Evolutionary conservation across 2,113 vertebrate species (phyloP), one percentile per base, ranked within the genome.

Genomic region (Dolichallabes microphthalmus): DNA sequence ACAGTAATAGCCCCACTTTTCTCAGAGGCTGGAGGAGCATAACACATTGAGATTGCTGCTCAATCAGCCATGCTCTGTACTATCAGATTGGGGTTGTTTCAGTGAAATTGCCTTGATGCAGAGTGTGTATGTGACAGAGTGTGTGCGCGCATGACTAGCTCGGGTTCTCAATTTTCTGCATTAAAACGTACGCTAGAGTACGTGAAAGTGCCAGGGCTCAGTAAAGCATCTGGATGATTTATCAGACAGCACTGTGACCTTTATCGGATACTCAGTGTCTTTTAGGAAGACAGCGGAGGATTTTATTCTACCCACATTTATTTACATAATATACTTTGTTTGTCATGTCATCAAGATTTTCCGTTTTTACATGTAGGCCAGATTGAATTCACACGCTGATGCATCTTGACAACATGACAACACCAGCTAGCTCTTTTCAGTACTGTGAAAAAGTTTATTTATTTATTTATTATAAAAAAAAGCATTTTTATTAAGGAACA

Each of bases 161-260:
- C 74, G n/a, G 74, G 13, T 78, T 85, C 52, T 50, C 50, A 85
- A 20, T 68, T 22, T 58, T 45, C 50, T 57, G 27, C n/a, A 58
- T 79, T 39, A 39, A 0, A 17, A 35, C 53, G 58, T 50, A 84
- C 6, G 8, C 12, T 66, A 3, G 80, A 76, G 85, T 86, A 35
- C n/a, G 76, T 20, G 53, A 85, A 89, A 83, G 66, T 87, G 85
- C 79, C 57, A 14, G 79, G 53, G 35, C 32, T 60, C 39, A 82
- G 68, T 81, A 63, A 88, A 76, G 76, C 81, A 79, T 74, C 80
- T 87, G 82, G 52, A 63, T 74, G 30, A 53, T 89, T 87, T 91
- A 71, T 82, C 13, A 84, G 88, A 82, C 58, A 73, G 71, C n/a
- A 45, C 63, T 17, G 60, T 32, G 39, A 88, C 88, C 86, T 89